A percentile compares a stretch with the other conserved stretches of the same genome.
Conservation (phyloP, 2,113 vertebrate species). For the Oncorhynchus nerka region DNA sequence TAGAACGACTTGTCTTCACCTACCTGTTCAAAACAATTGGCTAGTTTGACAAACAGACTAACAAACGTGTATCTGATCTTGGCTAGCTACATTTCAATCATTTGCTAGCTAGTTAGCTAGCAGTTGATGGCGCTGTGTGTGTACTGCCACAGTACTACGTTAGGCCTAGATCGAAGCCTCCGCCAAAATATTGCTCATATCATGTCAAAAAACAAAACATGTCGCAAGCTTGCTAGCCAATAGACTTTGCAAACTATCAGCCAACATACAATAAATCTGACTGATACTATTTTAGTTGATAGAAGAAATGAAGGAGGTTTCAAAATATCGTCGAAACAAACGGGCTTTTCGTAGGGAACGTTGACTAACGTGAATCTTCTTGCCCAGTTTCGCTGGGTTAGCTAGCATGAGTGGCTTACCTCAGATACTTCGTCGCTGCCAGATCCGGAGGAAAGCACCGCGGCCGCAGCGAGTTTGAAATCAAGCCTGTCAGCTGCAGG, state of each 20-base stretch:
- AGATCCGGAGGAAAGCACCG: conserved; percentile 77
- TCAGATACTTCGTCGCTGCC: conserved; percentile 86
- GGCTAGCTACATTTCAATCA: neutral
- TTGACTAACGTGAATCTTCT: neutral
- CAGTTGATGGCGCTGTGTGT: conserved; percentile 35
- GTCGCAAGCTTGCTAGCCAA: neutral
- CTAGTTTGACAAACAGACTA: neutral
- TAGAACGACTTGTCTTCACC: neutral
- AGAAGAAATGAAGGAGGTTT: neutral
- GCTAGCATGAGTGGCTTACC: conserved; percentile 62
- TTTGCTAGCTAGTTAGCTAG: neutral
- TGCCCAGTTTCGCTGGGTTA: conserved; percentile 26
- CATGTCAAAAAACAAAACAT: neutral
- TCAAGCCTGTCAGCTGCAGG: conserved; percentile 74
- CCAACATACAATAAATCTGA: neutral
- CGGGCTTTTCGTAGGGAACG: neutral
- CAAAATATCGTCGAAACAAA: neutral
- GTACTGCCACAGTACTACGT: conserved; percentile 15
- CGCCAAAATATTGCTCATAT: neutral
- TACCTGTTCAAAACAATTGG: neutral
- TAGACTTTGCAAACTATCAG: neutral
- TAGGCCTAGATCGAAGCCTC: conserved; percentile 52
- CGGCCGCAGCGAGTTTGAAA: conserved; percentile 81
- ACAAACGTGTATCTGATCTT: conserved; percentile 1
- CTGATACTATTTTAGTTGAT: neutral